Percentiles rank a stretch among this genome's conserved stretches.
These are phyloP conservation scores for Chalcis sispes DNA, from an alignment of 2,888 invertebrate species.

Conservation along the genomic window DNA sequence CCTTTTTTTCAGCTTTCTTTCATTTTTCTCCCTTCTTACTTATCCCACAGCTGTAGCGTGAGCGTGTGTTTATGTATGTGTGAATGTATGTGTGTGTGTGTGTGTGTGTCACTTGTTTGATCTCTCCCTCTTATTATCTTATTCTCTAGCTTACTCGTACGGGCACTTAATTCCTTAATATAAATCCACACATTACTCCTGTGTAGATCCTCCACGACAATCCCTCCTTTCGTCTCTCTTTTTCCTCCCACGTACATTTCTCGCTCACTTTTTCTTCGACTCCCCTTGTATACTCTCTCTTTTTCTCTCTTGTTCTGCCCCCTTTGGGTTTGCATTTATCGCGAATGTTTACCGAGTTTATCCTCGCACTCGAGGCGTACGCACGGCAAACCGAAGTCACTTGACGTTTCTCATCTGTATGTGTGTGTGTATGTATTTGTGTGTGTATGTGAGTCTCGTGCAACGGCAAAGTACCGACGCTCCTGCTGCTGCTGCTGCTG, in stretches of 20 bases:
- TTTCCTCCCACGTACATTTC: conserved; percentile 18
- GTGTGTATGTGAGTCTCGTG: no score
- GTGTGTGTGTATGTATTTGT: no score
- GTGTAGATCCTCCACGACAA: conserved; percentile 7
- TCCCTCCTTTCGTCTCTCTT: conserved; percentile 35
- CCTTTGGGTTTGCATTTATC: conserved; percentile 61
- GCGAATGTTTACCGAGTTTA: conserved; percentile 67
- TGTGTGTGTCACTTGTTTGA: conserved; percentile 46
- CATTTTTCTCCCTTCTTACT: background rate
- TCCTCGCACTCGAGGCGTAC: conserved; percentile 61
- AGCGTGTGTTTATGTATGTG: background rate
- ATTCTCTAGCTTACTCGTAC: conserved; percentile 19
- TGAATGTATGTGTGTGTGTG: no score
- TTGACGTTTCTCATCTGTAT: no score
- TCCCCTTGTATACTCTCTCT: conserved; percentile 5
- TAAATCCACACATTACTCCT: conserved; percentile 50
- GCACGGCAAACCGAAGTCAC: conserved; percentile 58
- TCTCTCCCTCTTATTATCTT: conserved; percentile 37
- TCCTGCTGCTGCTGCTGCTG: no score
- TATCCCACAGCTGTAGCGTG: background rate
- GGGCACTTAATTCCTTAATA: conserved; percentile 48
- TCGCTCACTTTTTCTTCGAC: conserved; percentile 40
- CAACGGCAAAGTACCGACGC: no score
- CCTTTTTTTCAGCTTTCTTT: conserved; percentile 1
- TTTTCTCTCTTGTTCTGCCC: background rate